Base-by-base conservation (phyloP, 2,888 invertebrate species). In the Julus scandinavius region DNA sequence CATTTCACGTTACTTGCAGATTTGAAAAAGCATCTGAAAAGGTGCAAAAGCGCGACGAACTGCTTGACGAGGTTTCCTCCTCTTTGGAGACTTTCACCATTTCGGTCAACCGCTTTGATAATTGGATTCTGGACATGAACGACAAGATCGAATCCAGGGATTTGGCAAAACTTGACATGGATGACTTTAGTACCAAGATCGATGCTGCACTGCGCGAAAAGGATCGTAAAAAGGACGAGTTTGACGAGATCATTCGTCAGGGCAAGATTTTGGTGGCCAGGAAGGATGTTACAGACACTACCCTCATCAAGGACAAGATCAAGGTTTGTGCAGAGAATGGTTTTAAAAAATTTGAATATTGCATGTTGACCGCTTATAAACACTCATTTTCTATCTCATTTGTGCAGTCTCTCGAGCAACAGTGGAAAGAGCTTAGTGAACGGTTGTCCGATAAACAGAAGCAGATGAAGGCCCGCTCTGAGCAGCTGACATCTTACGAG, bases 251-350 rank as follows among this genome's bases (percentile, higher is more conserved):
- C 89, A 94, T 97, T 11, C 94, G 94, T n/a, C 95, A 94, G 90
- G 97, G 97, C 88, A 97, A 96, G 91, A 95, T 95, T 88, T 93
- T 98, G 88, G 94, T 97, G 87, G 93, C 95, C 13, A 96, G 96
- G 93, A 96, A 97, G 90, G 97, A 98, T 91, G 96, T 97, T 85
- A 97, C 97, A 0, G 98, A 98, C 91, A 96, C 96, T 0, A 95
- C 95, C 72, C 94, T 94, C 2, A 95, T 97, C 15, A 94, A 97
- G 54, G 98, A 98, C 92, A 95, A 95, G 90, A 95, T 98, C 91
- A 97, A 97, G 93, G 93, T 93, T 89, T 89, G 88, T 63, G n/a
- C 20, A 0, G 63, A 13, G 2, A 13, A 87, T 58, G 17, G 15
- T 20, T 17, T 38, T 45, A 45, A 45, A 45, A 45, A 7, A 45